Conservation (phyloP, 1,140 invertebrate species). For the Uloborus diversus region DNA sequence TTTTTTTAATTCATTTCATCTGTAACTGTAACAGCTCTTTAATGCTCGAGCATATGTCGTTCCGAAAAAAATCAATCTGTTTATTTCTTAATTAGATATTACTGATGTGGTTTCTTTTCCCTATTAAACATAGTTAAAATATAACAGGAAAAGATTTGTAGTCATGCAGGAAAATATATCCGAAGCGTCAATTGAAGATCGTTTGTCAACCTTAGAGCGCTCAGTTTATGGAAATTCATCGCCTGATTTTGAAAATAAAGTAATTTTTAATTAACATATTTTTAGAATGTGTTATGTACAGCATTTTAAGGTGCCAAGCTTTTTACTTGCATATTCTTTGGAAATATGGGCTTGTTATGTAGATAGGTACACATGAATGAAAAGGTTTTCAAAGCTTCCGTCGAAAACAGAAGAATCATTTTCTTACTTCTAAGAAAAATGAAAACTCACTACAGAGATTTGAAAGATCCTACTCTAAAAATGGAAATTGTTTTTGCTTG, state of each 20-base stretch:
- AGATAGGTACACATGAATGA: not conserved
- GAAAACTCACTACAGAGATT: not conserved
- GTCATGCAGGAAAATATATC: not conserved
- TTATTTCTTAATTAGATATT: not conserved
- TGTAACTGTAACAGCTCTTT: not conserved
- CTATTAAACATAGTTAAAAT: not conserved
- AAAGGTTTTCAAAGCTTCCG: not conserved
- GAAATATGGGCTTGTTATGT: not conserved
- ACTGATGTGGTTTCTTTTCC: not conserved
- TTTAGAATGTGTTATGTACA: not conserved
- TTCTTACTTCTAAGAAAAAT: not conserved
- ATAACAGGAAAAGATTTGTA: not conserved
- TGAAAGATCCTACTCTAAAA: not conserved
- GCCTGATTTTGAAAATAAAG: constrained; percentile 28
- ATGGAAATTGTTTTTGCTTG: not conserved
- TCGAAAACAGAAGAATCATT: not conserved
- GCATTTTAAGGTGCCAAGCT: not conserved
- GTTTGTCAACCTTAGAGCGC: constrained; percentile 4
- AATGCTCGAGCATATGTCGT: not conserved
- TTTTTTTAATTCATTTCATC: not conserved
- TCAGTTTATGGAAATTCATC: not conserved
- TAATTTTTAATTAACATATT: not conserved
- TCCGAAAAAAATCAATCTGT: not conserved
- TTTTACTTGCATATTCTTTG: not conserved
- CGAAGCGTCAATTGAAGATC: constrained; percentile 21